Conservation (phyloP, 2,113 vertebrate species). For the cat (Felis catus) region F.catus_Fca126_mat1.0 CM031414.1:115553501-115554000, state of each 20-base stretch:
- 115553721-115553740: background rate
- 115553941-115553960: background rate
- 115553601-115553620: background rate
- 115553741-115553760: background rate
- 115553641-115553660: background rate
- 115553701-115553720: background rate
- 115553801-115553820: fast-evolving
- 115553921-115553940: background rate
- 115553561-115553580: background rate
- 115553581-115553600: background rate
- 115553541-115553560: background rate
- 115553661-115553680: background rate
- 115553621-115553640: background rate
- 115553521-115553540: background rate
- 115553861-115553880: background rate
- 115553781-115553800: background rate
- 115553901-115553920: background rate
- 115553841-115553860: fast-evolving
- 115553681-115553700: conserved; percentile 30
- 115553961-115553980: background rate
- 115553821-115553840: background rate
- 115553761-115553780: background rate
- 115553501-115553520: conserved; percentile 54
- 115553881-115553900: background rate
- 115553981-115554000: too few relatives aligned